Percentiles rank a stretch among this genome's conserved stretches.
Conservation (phyloP, 1,140 invertebrate genomes). For the Asobara japonica region DNA sequence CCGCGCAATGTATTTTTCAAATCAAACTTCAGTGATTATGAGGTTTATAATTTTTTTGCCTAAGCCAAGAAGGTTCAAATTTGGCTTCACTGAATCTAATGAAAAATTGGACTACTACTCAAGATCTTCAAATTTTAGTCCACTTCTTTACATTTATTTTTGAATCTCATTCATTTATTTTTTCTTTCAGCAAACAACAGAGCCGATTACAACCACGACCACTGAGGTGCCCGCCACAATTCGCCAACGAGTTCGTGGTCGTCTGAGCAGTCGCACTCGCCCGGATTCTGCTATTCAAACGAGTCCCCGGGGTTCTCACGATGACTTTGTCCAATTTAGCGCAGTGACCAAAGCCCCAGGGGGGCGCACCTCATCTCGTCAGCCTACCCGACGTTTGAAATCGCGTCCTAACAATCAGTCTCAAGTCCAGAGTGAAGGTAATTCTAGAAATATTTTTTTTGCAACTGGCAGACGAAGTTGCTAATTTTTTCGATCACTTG, state of each 20-base stretch:
- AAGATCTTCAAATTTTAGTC: no score
- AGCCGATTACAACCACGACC: slow-evolving; percentile 37
- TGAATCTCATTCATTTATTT: no score
- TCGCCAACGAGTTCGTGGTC: slow-evolving; percentile 53
- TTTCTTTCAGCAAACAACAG: slow-evolving; percentile 32
- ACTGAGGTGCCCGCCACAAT: slow-evolving; percentile 50
- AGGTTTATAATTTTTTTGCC: no score
- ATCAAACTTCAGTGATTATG: no score
- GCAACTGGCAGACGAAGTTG: no score
- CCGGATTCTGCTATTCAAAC: slow-evolving; percentile 58
- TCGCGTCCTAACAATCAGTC: slow-evolving; percentile 42
- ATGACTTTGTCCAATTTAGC: slow-evolving; percentile 63
- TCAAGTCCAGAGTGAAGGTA: slow-evolving; percentile 55
- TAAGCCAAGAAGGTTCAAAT: no score
- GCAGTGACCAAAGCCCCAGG: slow-evolving; percentile 54
- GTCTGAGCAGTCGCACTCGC: slow-evolving; percentile 46
- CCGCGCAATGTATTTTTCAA: no score
- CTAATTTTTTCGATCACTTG: no score
- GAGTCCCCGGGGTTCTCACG: slow-evolving; percentile 51
- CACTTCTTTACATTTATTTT: background rate
- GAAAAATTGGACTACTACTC: no score
- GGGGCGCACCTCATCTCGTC: slow-evolving; percentile 20
- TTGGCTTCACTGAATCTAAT: no score
- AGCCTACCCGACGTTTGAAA: slow-evolving; percentile 44
- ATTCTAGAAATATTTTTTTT: slow-evolving; percentile 15